Evolutionary conservation across 2,113 vertebrate species (phyloP).

Genomic region (Uria aalge): DNA sequence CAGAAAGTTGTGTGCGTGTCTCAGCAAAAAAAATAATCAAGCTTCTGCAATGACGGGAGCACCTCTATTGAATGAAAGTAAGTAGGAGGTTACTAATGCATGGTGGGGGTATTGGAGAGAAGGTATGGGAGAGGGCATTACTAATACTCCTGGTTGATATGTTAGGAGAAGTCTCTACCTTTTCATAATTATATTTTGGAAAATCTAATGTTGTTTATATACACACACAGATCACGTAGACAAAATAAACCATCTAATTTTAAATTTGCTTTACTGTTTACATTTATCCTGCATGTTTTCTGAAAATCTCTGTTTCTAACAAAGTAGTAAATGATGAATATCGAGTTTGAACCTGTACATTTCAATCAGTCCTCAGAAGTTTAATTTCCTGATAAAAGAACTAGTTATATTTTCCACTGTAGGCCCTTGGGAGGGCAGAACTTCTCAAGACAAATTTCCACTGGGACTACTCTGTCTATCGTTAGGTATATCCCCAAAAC

Average conservation of each 20-base stretch:
- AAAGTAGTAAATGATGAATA: not conserved
- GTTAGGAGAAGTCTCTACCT: not conserved
- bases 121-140: not conserved
- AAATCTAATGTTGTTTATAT: not conserved
- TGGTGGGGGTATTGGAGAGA: not conserved
- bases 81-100: not conserved
- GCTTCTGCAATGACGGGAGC: not conserved
- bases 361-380: not conserved
- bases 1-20: not conserved
- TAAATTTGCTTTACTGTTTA: not conserved
- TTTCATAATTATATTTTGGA: not conserved
- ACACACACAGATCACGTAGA: not conserved
- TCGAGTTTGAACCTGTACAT: not conserved
- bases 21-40: not conserved
- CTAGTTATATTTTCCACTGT: not conserved
- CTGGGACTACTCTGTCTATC: not conserved
- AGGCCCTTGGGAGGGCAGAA: not conserved
- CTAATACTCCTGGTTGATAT: not conserved
- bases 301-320: not conserved
- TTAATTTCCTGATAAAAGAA: not conserved
- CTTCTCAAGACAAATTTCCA: not conserved
- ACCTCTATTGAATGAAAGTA: not conserved
- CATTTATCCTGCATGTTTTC: not conserved
- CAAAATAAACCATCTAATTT: not conserved
- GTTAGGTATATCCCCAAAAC: not conserved